Conservation (phyloP, 2,888 invertebrate genomes). For the Sphaerophoria taeniata region DNA sequence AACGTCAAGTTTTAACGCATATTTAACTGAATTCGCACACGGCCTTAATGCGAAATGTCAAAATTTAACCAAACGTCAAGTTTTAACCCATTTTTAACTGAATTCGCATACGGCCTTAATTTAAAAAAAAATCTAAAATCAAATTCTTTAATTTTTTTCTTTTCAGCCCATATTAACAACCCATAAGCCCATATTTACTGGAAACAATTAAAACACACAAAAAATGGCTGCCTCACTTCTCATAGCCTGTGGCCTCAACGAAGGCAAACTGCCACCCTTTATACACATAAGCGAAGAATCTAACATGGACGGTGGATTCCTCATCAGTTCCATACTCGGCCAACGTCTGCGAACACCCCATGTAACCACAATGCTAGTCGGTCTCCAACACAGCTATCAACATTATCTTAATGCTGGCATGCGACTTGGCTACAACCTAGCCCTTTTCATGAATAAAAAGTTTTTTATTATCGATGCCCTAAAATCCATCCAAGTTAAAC, state of each 20-base stretch:
- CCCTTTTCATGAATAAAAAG: constrained; percentile 83
- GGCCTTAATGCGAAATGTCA: too few relatives aligned
- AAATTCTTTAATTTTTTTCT: not conserved
- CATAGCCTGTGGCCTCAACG: constrained; percentile 86
- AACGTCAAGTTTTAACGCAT: too few relatives aligned
- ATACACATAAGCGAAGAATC: constrained; percentile 88
- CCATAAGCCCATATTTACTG: constrained; percentile 3
- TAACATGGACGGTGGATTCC: constrained; percentile 89
- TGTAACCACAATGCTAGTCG: constrained; percentile 85
- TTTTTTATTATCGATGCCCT: constrained; percentile 84
- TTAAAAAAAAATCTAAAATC: not conserved
- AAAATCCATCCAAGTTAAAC: constrained; percentile 83
- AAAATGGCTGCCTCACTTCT: constrained; percentile 87
- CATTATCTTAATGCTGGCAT: constrained; percentile 90
- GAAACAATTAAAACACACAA: constrained; percentile 1
- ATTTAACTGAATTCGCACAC: too few relatives aligned
- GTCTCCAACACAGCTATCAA: constrained; percentile 88
- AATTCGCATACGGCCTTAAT: not conserved
- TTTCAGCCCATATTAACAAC: constrained; percentile 22
- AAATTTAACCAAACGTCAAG: too few relatives aligned
- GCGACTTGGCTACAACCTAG: constrained; percentile 89
- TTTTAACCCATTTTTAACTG: too few relatives aligned
- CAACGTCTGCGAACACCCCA: constrained; percentile 85
- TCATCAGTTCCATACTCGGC: constrained; percentile 87
- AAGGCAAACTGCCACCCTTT: constrained; percentile 84